Base-by-base conservation (phyloP, 1,140 invertebrate species). In the Cardiocondyla obscurior region DNA sequence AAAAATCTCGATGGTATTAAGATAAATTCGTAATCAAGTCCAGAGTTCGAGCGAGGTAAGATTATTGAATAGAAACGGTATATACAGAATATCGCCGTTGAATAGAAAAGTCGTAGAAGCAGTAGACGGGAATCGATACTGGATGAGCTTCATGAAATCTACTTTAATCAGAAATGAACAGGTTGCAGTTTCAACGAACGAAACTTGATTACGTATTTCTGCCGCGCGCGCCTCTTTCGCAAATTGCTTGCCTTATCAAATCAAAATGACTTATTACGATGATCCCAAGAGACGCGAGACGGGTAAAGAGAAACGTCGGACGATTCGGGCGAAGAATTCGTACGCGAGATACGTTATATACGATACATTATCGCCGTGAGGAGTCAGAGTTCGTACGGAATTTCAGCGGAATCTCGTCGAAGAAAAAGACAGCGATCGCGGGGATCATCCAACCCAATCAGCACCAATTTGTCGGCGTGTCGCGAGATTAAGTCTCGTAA, bases 361-460 rank as follows among this genome's bases (percentile, higher is more conserved):
- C 14, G 33, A 19, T 51, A 6, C 33, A 65, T 77, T 30, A 19
- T 39, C 22, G 6, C 12, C 10, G 28, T n/a, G n/a, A n/a, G n/a
- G n/a, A n/a, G n/a, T n/a, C 14, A n/a, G 55, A 16, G 3, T 30
- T 7, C 19, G 33, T 42, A n/a, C 46, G 28, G 39, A 14, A 58
- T 39, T 77, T 51, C n/a, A 8, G 10, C 8, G 74, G 2, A 69
- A 53, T 42, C 49, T 53, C 25, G 25, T 69, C 22, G 39, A 33
- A 39, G n/a, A 79, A 69, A 16, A 22, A 69, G 46, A 53, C 44
- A 33, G 55, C 81, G 85, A 85, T 85, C 57, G 14, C 3, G 33
- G 67, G 67, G 73, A 72, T 85, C 64, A 64, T 81, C 64, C 83
- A 53, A 85, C 5, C 64, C 83, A 85, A 85, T 85, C 84, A 85